Percentiles rank a stretch among this genome's conserved stretches.
Evolutionary conservation across 1,140 invertebrate genomes (phyloP).

Genomic region (Drosophila teissieri): DNA sequence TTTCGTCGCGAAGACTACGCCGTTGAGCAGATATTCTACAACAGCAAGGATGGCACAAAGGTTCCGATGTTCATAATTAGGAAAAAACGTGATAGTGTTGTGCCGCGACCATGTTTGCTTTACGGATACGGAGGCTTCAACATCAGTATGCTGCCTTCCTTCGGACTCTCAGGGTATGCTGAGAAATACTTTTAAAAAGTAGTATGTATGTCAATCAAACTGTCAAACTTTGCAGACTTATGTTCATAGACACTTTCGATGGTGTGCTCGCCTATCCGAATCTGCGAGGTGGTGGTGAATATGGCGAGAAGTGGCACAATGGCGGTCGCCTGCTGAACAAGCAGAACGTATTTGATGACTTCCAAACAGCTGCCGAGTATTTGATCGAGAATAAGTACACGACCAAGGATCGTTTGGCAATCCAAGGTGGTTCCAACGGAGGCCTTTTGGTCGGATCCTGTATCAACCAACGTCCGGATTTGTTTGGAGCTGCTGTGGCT

Average conservation of each 20-base stretch:
- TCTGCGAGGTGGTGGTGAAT: slow-evolving; percentile 98
- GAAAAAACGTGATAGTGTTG: slow-evolving; percentile 88
- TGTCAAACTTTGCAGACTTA: slow-evolving; percentile 84
- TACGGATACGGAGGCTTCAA: slow-evolving; percentile 99
- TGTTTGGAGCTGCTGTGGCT: slow-evolving; percentile 95
- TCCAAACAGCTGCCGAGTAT: slow-evolving; percentile 96
- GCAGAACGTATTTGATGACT: slow-evolving; percentile 99
- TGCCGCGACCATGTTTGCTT: slow-evolving; percentile 92
- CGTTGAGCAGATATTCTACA: slow-evolving; percentile 96
- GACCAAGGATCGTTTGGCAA: slow-evolving; percentile 89
- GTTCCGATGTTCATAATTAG: slow-evolving; percentile 99
- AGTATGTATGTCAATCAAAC: neutral
- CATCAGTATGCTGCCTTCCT: slow-evolving; percentile 94
- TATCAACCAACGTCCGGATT: slow-evolving; percentile 97
- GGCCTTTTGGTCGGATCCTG: slow-evolving; percentile 96
- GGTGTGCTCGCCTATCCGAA: slow-evolving; percentile 96
- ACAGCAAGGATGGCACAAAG: slow-evolving; percentile 97
- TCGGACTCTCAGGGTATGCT: slow-evolving; percentile 84
- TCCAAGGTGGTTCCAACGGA: slow-evolving; percentile 98
- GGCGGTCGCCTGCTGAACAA: slow-evolving; percentile 95
- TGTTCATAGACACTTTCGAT: slow-evolving; percentile 96
- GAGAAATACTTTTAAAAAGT: neutral
- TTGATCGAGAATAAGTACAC: slow-evolving; percentile 94
- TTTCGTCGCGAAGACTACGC: slow-evolving; percentile 93
- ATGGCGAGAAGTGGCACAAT: slow-evolving; percentile 99